A percentile compares a stretch with the other conserved stretches of the same genome.
Evolutionary conservation across 2,113 vertebrate genomes (phyloP).

Genomic region (Acanthochromis polyacanthus): DNA sequence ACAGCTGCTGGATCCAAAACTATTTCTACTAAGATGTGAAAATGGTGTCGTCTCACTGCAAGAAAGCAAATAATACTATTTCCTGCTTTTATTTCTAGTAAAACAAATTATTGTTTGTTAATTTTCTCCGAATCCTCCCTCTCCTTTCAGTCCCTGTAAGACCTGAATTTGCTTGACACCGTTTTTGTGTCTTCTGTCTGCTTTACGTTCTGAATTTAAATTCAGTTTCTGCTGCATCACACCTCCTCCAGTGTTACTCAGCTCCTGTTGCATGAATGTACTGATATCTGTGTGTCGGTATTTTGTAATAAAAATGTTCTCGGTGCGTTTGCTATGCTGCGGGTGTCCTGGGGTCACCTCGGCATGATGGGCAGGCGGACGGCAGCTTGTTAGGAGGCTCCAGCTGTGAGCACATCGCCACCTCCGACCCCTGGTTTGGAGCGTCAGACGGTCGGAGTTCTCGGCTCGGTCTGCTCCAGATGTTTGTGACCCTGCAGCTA

Average conservation of each 20-base stretch:
- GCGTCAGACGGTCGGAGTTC: constrained; percentile 28
- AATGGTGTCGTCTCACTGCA: not conserved
- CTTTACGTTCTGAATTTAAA: not conserved
- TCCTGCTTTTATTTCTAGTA: not conserved
- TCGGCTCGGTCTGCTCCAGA: not conserved
- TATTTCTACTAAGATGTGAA: not conserved
- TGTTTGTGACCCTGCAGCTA: constrained; percentile 28
- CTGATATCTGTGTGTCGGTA: not conserved
- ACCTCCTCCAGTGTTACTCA: not conserved
- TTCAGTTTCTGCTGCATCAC: not conserved
- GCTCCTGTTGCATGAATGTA: not conserved
- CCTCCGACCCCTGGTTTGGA: constrained; percentile 34
- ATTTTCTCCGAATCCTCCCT: not conserved
- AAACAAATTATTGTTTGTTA: not conserved
- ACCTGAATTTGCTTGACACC: not conserved
- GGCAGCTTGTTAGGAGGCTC: constrained; percentile 61
- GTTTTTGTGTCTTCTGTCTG: not conserved
- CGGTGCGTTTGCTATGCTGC: constrained; percentile 27
- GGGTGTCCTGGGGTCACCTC: constrained; percentile 18
- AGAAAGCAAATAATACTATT: not conserved
- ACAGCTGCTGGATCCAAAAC: not conserved
- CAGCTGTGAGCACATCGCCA: constrained; percentile 22
- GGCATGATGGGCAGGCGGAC: constrained; percentile 39
- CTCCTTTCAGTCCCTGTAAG: not conserved
- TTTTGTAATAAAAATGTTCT: not conserved